Conservation (phyloP, 2,113 vertebrate genomes). For the Lathamus discolor region DNA sequence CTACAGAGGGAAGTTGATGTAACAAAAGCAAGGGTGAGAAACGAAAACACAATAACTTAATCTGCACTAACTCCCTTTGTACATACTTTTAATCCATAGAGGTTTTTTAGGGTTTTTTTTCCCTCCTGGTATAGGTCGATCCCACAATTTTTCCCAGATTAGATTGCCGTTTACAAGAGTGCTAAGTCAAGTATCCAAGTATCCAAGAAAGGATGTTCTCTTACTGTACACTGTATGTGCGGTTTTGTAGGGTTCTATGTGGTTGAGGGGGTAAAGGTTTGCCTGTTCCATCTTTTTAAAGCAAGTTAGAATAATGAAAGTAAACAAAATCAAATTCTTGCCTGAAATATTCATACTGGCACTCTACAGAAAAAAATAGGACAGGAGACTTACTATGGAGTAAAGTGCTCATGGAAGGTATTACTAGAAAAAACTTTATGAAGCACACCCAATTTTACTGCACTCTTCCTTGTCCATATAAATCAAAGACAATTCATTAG, state of each 20-base stretch:
- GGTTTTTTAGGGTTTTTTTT: not conserved
- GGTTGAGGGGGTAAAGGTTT: accelerated
- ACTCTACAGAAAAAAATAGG: not conserved
- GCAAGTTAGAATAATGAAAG: not conserved
- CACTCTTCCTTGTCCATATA: not conserved
- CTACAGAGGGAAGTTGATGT: not conserved
- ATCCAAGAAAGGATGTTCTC: not conserved
- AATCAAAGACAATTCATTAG: not conserved
- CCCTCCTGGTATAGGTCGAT: not conserved
- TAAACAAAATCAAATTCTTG: not conserved
- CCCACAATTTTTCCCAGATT: not conserved
- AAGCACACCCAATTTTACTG: not conserved
- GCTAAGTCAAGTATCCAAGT: not conserved
- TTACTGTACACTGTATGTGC: not conserved
- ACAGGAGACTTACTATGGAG: not conserved
- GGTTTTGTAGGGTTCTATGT: not conserved
- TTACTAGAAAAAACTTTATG: not conserved
- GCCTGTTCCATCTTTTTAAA: not conserved
- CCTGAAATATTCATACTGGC: not conserved
- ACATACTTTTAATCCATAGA: not conserved
- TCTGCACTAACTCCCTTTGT: not conserved
- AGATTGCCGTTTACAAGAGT: not conserved
- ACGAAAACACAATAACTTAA: not conserved
- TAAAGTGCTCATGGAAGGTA: not conserved
- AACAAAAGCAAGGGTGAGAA: constrained; percentile 24